phyloP scores from a whole-genome alignment of 2,113 vertebrate species.

The Carollia perspicillata region DNA sequence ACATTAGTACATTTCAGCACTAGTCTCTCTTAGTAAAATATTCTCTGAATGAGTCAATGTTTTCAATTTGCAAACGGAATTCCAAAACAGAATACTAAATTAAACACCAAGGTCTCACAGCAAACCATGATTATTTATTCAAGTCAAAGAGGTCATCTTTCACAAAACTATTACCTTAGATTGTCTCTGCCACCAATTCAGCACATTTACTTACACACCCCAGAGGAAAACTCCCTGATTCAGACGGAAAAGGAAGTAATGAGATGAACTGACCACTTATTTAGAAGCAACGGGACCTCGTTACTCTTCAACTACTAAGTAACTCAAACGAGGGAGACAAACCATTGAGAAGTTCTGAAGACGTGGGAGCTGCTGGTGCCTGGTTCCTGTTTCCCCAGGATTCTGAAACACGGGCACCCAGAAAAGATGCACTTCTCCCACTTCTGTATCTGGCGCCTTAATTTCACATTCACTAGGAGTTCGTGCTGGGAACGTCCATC shows the following conservation, averaged over 20 bases:
- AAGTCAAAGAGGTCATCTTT: background rate
- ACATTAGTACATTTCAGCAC: background rate
- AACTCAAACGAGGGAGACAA: background rate
- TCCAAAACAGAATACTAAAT: background rate
- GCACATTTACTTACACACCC: background rate
- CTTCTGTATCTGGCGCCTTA: background rate
- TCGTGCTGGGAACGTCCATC: background rate
- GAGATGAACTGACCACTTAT: background rate
- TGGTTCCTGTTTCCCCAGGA: background rate
- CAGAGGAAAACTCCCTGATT: background rate
- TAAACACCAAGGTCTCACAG: background rate
- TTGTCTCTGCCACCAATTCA: background rate
- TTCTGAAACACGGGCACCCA: background rate
- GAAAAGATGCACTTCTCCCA: background rate
- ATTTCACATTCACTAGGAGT: background rate
- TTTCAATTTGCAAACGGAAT: background rate
- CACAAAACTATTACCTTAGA: background rate
- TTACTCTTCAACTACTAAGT: background rate
- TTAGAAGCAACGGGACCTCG: background rate
- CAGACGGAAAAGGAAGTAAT: background rate
- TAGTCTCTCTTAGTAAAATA: background rate
- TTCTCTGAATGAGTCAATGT: background rate
- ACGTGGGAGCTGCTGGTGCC: background rate
- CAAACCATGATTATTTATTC: background rate
- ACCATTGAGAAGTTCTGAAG: background rate